Evolutionary conservation across 2,797 vertebrate species (phyloP), one percentile per base, ranked within the genome.

Genomic region (Nannoperca australis): DNA sequence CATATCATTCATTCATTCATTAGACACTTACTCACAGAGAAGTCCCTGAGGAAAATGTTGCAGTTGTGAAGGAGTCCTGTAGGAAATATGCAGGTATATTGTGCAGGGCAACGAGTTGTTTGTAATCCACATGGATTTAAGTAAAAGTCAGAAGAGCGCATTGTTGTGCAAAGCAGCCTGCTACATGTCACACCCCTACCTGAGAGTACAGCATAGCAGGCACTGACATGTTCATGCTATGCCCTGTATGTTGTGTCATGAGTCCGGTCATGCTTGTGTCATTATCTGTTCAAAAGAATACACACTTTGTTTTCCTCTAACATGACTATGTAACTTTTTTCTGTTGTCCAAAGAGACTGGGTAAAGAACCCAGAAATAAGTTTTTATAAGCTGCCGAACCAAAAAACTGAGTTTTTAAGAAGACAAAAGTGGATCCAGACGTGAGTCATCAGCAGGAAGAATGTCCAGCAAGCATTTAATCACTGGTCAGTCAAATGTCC

Each of bases 191-290:
- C 55, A 36, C 24, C 55, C 60, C 56, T 18, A 32, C 27, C 75
- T 62, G 56, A 30, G 68, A 73, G 53, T 49, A 36, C 51, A 36
- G 53, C 64, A 70, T 38, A 55, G 64, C 79, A 2, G 47, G 85
- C 73, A 15, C 74, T 10, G 70, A 84, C 85, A 81, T 15, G 78
- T 84, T 69, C 20, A 18, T 34, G 60, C 20, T 50, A 27, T 67
- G 49, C 49, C 32, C 27, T 68, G 63, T 50, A 63, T 70, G 69
- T 50, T 65, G 38, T 36, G 47, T 70, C 34, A 73, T 8, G 24
- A 17, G 11, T 44, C 49, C 68, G 54, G 6, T 51, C 56, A 24
- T 20, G 54, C 9, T 24, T 68, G 38, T 47, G 49, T 75, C 38
- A 40, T 50, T 36, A 53, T 59, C 22, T 27, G 30, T 36, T 50